These are phyloP conservation scores for Eumerus sabulonum DNA, from an alignment of 2,888 invertebrate species.

Conservation along the genomic window DNA sequence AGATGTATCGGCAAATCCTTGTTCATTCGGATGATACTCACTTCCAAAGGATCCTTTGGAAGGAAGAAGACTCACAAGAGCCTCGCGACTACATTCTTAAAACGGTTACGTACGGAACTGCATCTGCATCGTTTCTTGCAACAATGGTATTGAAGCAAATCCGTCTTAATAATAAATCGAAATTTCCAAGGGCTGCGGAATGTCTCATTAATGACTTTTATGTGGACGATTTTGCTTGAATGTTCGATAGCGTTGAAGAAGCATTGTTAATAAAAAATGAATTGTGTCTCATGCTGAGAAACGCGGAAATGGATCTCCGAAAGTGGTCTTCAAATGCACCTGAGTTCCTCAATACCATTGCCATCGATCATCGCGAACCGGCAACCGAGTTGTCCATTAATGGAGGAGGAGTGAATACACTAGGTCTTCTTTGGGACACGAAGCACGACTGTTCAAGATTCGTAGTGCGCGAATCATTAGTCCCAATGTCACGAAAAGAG, in stretches of 20 bases:
- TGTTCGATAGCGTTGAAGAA: slow-evolving; percentile 19
- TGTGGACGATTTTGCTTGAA: slow-evolving; percentile 28
- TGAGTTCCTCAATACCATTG: slow-evolving; percentile 17
- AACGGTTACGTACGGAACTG: slow-evolving; percentile 27
- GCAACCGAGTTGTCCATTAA: no score
- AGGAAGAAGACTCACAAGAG: neutral
- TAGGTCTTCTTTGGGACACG: slow-evolving; percentile 29
- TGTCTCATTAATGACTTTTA: slow-evolving; percentile 33
- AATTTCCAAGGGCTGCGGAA: slow-evolving; percentile 13
- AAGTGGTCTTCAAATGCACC: slow-evolving; percentile 44
- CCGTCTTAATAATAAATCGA: neutral
- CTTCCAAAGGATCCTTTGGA: slow-evolving; percentile 16
- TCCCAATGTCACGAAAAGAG: no score
- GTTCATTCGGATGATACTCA: slow-evolving; percentile 1
- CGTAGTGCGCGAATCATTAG: no score
- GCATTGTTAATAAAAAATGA: slow-evolving; percentile 13
- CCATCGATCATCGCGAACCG: slow-evolving; percentile 17
- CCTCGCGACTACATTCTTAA: slow-evolving; percentile 11
- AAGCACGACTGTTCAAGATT: slow-evolving; percentile 39
- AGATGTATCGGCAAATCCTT: slow-evolving; percentile 14
- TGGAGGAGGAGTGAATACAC: no score
- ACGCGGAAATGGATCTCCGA: slow-evolving; percentile 32
- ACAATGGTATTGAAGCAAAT: slow-evolving; percentile 26
- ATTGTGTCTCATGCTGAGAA: neutral
- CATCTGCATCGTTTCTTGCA: slow-evolving; percentile 28